Conservation (phyloP, 2,113 vertebrate species). For the Procavia capensis region DNA sequence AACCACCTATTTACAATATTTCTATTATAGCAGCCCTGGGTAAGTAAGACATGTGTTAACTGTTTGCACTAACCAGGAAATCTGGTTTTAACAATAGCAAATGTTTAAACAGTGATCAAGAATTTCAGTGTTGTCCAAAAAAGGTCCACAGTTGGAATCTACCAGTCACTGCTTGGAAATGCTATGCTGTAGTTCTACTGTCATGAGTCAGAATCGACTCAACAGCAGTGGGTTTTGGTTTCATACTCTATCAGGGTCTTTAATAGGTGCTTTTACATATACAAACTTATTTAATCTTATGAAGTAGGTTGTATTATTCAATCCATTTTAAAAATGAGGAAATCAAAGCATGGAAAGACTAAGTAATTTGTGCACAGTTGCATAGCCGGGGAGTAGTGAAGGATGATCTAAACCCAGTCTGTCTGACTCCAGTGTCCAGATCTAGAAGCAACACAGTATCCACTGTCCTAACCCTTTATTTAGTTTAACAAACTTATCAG, state of each 20-base stretch:
- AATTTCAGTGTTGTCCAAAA: too few relatives aligned
- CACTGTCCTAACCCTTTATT: not conserved
- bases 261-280: not conserved
- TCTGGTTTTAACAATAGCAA: too few relatives aligned
- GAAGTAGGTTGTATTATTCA: not conserved
- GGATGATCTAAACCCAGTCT: not conserved
- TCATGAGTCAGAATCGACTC: too few relatives aligned
- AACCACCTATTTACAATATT: too few relatives aligned
- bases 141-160: too few relatives aligned
- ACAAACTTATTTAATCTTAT: not conserved
- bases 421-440: conserved; percentile 1
- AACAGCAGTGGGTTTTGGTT: too few relatives aligned
- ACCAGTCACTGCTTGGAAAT: not conserved
- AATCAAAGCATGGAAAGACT: not conserved
- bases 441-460: not conserved
- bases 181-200: too few relatives aligned
- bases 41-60: too few relatives aligned
- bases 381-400: not conserved
- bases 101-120: too few relatives aligned
- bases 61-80: too few relatives aligned
- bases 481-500: not conserved
- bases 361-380: not conserved
- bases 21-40: too few relatives aligned
- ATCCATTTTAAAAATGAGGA: conserved; percentile 23
- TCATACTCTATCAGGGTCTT: not conserved